Conservation (phyloP, 2,113 vertebrate genomes). For the Scopus umbretta region DNA sequence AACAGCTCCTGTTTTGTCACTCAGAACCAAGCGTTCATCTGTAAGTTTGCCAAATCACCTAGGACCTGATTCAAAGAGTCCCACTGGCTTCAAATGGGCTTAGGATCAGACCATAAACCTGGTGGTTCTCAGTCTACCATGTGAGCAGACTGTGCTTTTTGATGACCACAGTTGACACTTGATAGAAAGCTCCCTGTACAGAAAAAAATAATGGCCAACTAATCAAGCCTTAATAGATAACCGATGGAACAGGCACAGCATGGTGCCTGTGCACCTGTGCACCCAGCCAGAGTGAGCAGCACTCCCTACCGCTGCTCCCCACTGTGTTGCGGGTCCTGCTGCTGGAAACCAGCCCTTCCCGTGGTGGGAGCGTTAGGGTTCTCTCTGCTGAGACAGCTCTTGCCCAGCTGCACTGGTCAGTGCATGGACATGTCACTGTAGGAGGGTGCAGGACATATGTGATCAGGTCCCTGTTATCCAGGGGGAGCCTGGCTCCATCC, state of each 20-base stretch:
- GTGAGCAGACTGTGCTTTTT: background rate
- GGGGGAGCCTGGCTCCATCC: background rate
- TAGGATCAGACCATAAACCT: background rate
- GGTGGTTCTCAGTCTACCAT: background rate
- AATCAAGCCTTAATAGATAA: background rate
- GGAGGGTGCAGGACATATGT: too few relatives aligned
- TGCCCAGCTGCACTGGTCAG: background rate
- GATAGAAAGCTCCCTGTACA: background rate
- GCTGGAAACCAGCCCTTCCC: background rate
- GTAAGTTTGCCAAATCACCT: background rate
- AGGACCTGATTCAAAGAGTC: background rate
- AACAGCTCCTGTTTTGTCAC: background rate
- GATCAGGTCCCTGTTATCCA: background rate
- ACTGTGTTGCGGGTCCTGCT: background rate
- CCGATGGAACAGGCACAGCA: background rate
- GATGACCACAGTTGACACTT: background rate
- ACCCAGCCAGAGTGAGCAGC: rapidly evolving
- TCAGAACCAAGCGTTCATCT: background rate
- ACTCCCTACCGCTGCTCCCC: background rate
- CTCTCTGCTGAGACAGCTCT: background rate
- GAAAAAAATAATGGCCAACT: background rate
- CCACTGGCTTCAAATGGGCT: background rate
- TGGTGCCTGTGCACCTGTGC: background rate
- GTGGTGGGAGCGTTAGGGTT: rapidly evolving
- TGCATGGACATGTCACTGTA: rapidly evolving